Evolutionary conservation across 2,113 vertebrate genomes (phyloP), one percentile per base, ranked within the genome.

Genomic region (Caracal caracal): DNA sequence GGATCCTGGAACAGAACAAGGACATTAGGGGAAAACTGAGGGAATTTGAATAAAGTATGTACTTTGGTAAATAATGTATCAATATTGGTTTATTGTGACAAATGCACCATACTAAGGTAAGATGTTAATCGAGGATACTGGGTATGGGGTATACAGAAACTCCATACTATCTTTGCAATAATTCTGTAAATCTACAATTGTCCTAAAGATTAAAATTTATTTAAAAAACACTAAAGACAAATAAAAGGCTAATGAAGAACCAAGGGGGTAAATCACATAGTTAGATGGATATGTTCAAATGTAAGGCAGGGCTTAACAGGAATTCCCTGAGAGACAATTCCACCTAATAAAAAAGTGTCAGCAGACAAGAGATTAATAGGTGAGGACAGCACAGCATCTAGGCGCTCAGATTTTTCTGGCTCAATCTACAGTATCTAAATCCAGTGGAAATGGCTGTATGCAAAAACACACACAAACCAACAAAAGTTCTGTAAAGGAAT

Each of bases 241-340:
- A 97, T 65, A 75, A 97, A 97, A 89, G 80, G 20, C 35, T 86
- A 95, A 35, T 53, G 12, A 93, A 94, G 28, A 94, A 35, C 35
- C 4, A 16, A 35, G 24, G 10, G 5, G 10, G 4, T 20, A 20
- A 81, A 86, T 47, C 17, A 73, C n/a, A 53, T 40, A 82, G 71
- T 20, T 81, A 73, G 43, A 83, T 47, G 61, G 51, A 16, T 91
- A 59, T 95, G 66, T 92, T 95, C 80, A 94, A 93, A 92, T 93
- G 56, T 75, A 87, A 63, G 65, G 70, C 56, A 94, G 53, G 40
- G 53, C 47, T 90, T 96, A 56, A 88, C n/a, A 94, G 70, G 26
- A 92, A 93, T 87, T 95, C 93, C 92, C 49, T 76, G 43, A 81
- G 82, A 92, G 56, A 90, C 53, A 81, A 80, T 19, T 80, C 47